Evolutionary conservation across 2,797 vertebrate species (phyloP).

Genomic region (Masticophis lateralis): DNA sequence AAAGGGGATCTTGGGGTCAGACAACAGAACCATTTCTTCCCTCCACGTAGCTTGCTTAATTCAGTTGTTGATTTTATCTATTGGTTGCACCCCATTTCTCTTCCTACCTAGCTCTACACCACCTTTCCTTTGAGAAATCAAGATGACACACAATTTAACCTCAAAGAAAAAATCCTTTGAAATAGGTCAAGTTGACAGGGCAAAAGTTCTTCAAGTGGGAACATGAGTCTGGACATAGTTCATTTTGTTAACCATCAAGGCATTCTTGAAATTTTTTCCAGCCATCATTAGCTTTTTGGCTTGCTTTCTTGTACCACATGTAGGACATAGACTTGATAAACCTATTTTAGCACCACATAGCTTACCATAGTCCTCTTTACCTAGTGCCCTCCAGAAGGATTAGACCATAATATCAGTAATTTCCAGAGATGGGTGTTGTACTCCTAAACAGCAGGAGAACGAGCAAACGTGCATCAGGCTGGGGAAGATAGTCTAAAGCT

Average conservation of each 20-base stretch:
- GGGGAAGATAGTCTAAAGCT: slow-evolving; percentile 24
- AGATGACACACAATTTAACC: background rate
- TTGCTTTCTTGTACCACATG: background rate
- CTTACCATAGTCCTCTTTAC: background rate
- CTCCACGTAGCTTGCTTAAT: background rate
- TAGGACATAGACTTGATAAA: background rate
- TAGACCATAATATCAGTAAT: background rate
- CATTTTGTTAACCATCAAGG: background rate
- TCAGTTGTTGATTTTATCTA: background rate
- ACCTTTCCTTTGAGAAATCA: background rate
- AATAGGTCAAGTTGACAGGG: background rate
- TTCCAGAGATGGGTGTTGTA: slow-evolving; percentile 29
- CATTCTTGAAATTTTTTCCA: background rate
- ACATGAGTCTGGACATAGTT: background rate
- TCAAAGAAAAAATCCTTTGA: background rate
- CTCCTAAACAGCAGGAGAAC: background rate
- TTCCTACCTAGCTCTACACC: background rate
- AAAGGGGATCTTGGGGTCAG: background rate
- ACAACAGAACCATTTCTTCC: background rate
- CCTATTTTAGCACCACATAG: background rate
- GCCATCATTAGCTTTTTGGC: background rate
- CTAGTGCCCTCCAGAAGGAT: slow-evolving; percentile 16
- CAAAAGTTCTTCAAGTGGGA: background rate
- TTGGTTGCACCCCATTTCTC: background rate
- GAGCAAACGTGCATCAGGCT: background rate